Conservation (phyloP, 2,797 vertebrate genomes). For the Lateolabrax maculatus region DNA sequence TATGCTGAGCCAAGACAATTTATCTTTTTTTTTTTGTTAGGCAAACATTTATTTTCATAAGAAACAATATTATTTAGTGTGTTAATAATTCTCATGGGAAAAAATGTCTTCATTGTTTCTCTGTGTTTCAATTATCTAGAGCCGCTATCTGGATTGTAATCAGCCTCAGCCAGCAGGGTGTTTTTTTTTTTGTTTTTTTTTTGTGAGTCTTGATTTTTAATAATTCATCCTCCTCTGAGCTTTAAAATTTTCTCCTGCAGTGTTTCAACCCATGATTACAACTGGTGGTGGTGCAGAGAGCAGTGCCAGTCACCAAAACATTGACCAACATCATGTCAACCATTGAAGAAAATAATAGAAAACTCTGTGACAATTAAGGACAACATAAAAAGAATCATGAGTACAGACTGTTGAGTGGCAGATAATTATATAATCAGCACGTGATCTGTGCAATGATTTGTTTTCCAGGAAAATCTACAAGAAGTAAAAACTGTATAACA, state of each 20-base stretch:
- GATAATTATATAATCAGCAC: not conserved
- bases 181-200: conserved; percentile 6
- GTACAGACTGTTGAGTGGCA: not conserved
- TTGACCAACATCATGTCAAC: not conserved
- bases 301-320: not conserved
- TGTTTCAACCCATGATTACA: conserved; percentile 9
- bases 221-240: conserved; percentile 9
- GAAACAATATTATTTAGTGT: not conserved
- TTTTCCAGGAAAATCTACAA: conserved; percentile 13
- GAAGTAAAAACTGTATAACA: not conserved
- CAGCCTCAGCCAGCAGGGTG: conserved; percentile 3
- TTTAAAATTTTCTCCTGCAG: conserved; percentile 3
- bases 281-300: conserved; percentile 3
- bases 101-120: conserved; percentile 7
- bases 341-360: not conserved
- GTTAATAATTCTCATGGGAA: conserved; percentile 9
- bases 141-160: conserved; percentile 13
- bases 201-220: not conserved
- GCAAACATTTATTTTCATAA: not conserved
- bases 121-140: not conserved
- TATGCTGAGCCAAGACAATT: not conserved
- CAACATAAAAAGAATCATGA: not conserved
- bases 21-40: not conserved
- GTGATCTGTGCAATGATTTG: not conserved
- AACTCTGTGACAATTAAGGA: not conserved